phyloP scores from a whole-genome alignment of 1,140 invertebrate genomes.

The Dermatophagoides farinae region DNA sequence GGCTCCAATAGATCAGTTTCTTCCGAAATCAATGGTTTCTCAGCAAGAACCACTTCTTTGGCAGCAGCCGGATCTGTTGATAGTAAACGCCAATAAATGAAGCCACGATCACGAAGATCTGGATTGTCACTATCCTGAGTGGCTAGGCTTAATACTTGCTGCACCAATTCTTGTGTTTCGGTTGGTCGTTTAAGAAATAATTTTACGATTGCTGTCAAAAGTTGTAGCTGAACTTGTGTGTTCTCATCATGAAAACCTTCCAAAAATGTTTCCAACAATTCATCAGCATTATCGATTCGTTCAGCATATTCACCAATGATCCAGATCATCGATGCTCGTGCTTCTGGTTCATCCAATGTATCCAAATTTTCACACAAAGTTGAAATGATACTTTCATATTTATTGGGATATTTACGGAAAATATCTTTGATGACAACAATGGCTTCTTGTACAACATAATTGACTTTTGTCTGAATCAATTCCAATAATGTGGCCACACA shows the following conservation, averaged over 20 bases:
- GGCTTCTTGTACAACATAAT: conserved; percentile 99
- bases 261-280: conserved; percentile 88
- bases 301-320: conserved; percentile 99
- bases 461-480: conserved; percentile 96
- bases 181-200: conserved; percentile 91
- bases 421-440: conserved; percentile 97
- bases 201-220: conserved; percentile 95
- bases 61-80: conserved; percentile 96
- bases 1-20: conserved; percentile 97
- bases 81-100: conserved; percentile 96
- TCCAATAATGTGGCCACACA: conserved; percentile 97
- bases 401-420: conserved; percentile 98
- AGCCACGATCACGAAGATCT: conserved; percentile 90
- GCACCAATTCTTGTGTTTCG: conserved; percentile 93
- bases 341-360: conserved; percentile 95
- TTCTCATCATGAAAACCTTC: conserved; percentile 99
- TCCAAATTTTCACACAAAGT: conserved; percentile 97
- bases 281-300: conserved; percentile 97
- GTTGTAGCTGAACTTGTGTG: conserved; percentile 89
- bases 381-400: conserved; percentile 98
- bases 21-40: conserved; percentile 96
- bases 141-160: conserved; percentile 69
- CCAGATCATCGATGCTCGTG: conserved; percentile 99
- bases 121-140: conserved; percentile 99
- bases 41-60: conserved; percentile 96